Base-by-base conservation (phyloP, 2,888 invertebrate species). In the Himalopsyche kuldschensis region DNA sequence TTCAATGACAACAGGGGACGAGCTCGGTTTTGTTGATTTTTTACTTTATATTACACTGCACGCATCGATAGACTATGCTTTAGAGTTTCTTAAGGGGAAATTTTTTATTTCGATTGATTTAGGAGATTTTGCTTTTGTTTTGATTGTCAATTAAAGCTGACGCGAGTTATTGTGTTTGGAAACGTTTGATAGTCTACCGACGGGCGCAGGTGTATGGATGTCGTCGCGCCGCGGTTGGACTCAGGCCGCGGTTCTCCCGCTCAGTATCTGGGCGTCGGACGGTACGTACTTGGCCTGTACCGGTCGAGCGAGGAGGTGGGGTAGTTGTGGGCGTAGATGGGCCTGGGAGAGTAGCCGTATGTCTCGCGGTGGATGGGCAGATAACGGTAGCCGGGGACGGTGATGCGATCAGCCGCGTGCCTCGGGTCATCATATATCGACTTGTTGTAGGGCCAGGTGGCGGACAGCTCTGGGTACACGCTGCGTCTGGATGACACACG, bases 311-410 rank as follows among this genome's bases (percentile, higher is more conserved):
- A 92, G 89, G 93, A 93, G 87, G 90, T 89, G 89, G 94, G 93
- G 93, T 96, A 96, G 93, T 96, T 95, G 93, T 96, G 96, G 89
- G 96, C 94, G 90, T 96, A 96, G 93, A 97, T 95, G 90, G 95
- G 92, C 91, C 97, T 94, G 88, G 97, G 97, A 88, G 96, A 96
- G 92, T 97, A 97, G 87, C 97, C 97, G 92, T 97, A 97, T 89
- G 94, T 95, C 90, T 97, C 97, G 89, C 97, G 95, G 92, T 97
- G 97, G 88, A 97, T 95, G 88, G 97, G 97, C 91, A 96, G 93
- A 93, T 97, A 97, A 92, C 97, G 95, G 94, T 97, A 97, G 88
- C 97, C 97, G 89, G 96, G 96, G 84, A 95, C 95, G 89, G 95
- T 93, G 92, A 97, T 96, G 90, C 97, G 95, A 90, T 96, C 96